Percentiles rank a stretch among this genome's conserved stretches.
Evolutionary conservation across 1,140 invertebrate genomes (phyloP).

Genomic region (Artemia franciscana): DNA sequence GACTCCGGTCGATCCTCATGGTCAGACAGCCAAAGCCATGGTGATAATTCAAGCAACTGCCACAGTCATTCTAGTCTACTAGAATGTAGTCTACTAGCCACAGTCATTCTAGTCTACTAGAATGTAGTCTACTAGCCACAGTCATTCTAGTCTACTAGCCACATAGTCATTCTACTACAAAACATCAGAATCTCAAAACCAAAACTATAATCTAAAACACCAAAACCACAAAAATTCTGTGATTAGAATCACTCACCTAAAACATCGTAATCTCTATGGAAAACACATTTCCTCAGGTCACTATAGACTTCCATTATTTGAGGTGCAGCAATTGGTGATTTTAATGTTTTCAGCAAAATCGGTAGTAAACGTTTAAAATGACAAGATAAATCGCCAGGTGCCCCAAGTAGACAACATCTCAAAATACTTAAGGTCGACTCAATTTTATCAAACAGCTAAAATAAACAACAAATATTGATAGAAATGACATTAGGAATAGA

Average conservation of each 20-base stretch:
- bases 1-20: slow-evolving; percentile 35
- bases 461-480: no score
- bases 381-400: slow-evolving; percentile 31
- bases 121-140: no score
- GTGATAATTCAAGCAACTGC: slow-evolving; percentile 18
- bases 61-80: slow-evolving; percentile 11
- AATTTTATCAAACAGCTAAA: no score
- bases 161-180: no score
- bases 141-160: slow-evolving; percentile 10
- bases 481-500: no score
- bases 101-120: slow-evolving; percentile 10
- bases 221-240: no score
- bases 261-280: slow-evolving; percentile 13
- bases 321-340: slow-evolving; percentile 42
- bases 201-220: no score
- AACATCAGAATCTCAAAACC: no score
- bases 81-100: no score
- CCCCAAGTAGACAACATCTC: slow-evolving; percentile 31
- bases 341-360: slow-evolving; percentile 32
- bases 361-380: slow-evolving; percentile 35
- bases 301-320: slow-evolving; percentile 33
- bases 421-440: no score
- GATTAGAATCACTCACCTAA: slow-evolving; percentile 12
- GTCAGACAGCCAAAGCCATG: slow-evolving; percentile 44
- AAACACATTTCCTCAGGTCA: slow-evolving; percentile 27